Evolutionary conservation across 2,888 invertebrate species (phyloP), one percentile per base, ranked within the genome.

Genomic region (Fissipunctia ypsillon): DNA sequence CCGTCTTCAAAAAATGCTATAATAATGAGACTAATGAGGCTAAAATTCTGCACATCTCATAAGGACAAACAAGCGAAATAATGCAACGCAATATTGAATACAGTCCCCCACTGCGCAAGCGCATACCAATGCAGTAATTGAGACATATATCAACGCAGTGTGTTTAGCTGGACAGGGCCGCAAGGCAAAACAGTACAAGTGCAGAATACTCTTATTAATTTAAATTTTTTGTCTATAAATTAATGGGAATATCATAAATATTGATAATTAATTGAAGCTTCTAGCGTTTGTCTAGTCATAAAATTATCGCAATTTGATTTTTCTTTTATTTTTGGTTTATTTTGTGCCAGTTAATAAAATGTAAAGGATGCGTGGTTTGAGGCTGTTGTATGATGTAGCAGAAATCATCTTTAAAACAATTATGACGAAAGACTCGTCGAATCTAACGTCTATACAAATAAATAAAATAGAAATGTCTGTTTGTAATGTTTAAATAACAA

Each of bases 111-210:
- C 93, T 91, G 94, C 85, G 94, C 88, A 5, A 3, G 87, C 90
- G 91, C 91, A 90, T 91, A 90, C 89, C 86, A 79, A 64, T 75
- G 82, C 83, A 76, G 91, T 94, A 94, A 95, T 95, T 95, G 91
- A 95, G 94, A 94, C 93, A 94, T 94, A 93, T 93, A 93, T 94
- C 94, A 94, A 87, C 80, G 73, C 78, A 83, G 72, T 78, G 69
- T 78, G 86, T 84, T 84, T 84, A 78, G 73, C 73, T 48, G 64
- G 84, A 83, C 77, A 76, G 60, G 63, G 67, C 84, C 84, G 73
- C 67, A 59, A 74, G 81, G 82, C 78, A 84, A 86, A 88, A 83
- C 77, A 78, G 78, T 78, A 78, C 81, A 84, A 86, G 82, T 83
- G 79, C 77, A 74, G 52, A 82, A 84, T 77, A 70, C 28, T 73